Percentiles rank a stretch among this genome's conserved stretches.
These are phyloP conservation scores for Chaunax sp. DNA, from an alignment of 2,797 vertebrate species.

Conservation along the genomic window DNA sequence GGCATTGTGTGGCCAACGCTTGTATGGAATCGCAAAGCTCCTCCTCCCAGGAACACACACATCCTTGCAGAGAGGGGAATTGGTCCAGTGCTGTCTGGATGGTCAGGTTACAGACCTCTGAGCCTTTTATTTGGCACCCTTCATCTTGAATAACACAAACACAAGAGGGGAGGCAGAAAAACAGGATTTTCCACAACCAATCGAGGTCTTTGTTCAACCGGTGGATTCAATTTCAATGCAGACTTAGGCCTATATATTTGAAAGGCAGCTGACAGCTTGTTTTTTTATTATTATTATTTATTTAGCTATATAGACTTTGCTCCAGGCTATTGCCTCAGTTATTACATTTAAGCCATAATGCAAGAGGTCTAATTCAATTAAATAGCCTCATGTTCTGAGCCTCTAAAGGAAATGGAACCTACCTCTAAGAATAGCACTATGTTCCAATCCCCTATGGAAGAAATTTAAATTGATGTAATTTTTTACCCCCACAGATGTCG, in stretches of 20 bases:
- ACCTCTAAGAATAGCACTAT: slow-evolving; percentile 8
- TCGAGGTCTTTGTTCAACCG: slow-evolving; percentile 38
- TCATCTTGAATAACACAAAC: slow-evolving; percentile 78
- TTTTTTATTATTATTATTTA: slow-evolving; percentile 19
- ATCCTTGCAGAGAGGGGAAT: slow-evolving; percentile 82
- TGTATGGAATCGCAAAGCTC: slow-evolving; percentile 79
- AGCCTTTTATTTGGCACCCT: slow-evolving; percentile 82
- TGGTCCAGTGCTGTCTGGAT: slow-evolving; percentile 78
- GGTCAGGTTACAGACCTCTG: slow-evolving; percentile 83
- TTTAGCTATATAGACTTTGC: slow-evolving; percentile 32
- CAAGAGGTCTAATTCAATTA: slow-evolving; percentile 50
- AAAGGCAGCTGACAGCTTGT: no score
- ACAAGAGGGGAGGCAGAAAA: slow-evolving; percentile 59
- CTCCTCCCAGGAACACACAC: slow-evolving; percentile 81
- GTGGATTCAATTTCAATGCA: slow-evolving; percentile 33
- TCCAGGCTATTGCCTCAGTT: slow-evolving; percentile 57
- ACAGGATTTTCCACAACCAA: slow-evolving; percentile 60
- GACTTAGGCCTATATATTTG: not conserved
- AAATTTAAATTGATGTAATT: not conserved
- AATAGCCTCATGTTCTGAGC: slow-evolving; percentile 26
- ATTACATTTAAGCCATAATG: slow-evolving; percentile 56
- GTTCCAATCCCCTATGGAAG: not conserved
- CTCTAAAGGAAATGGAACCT: slow-evolving; percentile 33
- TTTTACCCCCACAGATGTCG: slow-evolving; percentile 82
- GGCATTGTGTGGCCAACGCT: slow-evolving; percentile 81